Conservation (phyloP, 92 coral and sea anemone genomes). For the Micromussa lordhowensis region DNA sequence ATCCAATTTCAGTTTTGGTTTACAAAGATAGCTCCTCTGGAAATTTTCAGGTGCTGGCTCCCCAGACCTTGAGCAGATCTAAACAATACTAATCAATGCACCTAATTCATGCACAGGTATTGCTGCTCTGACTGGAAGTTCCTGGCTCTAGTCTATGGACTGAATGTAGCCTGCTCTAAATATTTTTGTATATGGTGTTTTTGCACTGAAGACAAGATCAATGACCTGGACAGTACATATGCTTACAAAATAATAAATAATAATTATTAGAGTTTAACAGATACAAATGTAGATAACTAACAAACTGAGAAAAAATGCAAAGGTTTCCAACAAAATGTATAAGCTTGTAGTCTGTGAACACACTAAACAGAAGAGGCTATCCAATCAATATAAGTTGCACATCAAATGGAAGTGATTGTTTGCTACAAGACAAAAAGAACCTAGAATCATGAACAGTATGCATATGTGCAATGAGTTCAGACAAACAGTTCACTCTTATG, state of each 20-base stretch:
- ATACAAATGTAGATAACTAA: background rate
- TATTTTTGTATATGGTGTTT: conserved; percentile 21
- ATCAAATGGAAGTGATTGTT: background rate
- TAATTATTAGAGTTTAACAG: background rate
- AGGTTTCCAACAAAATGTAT: background rate
- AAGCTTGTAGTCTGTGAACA: too few species aligned
- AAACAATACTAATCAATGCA: background rate
- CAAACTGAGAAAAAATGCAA: background rate
- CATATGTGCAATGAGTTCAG: too few species aligned
- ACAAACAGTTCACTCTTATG: background rate
- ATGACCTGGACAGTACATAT: conserved; percentile 36
- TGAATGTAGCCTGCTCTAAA: conserved; percentile 34
- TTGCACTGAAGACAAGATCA: conserved; percentile 19
- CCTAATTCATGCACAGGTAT: conserved; percentile 4
- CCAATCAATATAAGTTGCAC: background rate
- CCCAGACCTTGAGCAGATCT: too few species aligned
- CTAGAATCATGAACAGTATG: background rate
- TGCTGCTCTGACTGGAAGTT: conserved; percentile 61
- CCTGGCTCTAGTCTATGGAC: conserved; percentile 47
- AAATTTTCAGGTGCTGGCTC: too few species aligned
- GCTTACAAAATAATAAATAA: background rate
- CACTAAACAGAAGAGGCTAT: background rate
- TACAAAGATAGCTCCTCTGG: background rate
- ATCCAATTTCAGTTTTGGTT: background rate
- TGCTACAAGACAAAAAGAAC: conserved; percentile 2